Evolutionary conservation across 2,888 invertebrate genomes (phyloP).

Genomic region (Bombylius discolor): DNA sequence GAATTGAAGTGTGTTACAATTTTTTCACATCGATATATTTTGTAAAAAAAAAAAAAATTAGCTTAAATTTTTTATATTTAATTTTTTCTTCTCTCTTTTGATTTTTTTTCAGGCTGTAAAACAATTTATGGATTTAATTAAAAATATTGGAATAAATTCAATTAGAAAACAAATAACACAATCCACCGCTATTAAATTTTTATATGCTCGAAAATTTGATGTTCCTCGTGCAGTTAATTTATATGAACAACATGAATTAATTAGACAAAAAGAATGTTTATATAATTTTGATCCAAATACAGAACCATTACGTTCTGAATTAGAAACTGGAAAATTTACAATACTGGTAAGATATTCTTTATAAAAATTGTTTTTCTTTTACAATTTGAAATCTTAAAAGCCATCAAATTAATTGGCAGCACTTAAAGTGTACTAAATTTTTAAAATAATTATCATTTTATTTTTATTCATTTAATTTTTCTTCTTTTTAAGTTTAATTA

Average conservation of each 20-base stretch:
- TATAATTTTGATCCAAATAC: conserved; percentile 67
- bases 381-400: too few relatives aligned
- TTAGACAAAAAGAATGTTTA: conserved; percentile 74
- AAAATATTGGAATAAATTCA: conserved; percentile 26
- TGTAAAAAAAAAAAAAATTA: too few relatives aligned
- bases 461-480: too few relatives aligned
- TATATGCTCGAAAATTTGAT: conserved; percentile 90
- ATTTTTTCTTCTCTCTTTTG: not conserved
- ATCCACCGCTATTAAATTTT: conserved; percentile 83
- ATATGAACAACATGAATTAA: conserved; percentile 88
- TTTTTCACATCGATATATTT: too few relatives aligned
- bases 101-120: conserved; percentile 30
- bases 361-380: not conserved
- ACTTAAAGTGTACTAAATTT: not conserved
- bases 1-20: too few relatives aligned
- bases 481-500: not conserved
- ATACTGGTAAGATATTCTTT: conserved; percentile 56
- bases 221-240: conserved; percentile 76
- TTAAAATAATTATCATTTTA: not conserved
- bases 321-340: conserved; percentile 90
- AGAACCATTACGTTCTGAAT: conserved; percentile 73
- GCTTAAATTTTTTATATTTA: too few relatives aligned
- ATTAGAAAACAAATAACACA: conserved; percentile 39
- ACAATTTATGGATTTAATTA: conserved; percentile 37
- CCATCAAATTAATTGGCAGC: too few relatives aligned